A percentile compares a stretch with the other conserved stretches of the same genome.
phyloP scores from a whole-genome alignment of 2,797 vertebrate genomes.

The Alfaro cultratus region DNA sequence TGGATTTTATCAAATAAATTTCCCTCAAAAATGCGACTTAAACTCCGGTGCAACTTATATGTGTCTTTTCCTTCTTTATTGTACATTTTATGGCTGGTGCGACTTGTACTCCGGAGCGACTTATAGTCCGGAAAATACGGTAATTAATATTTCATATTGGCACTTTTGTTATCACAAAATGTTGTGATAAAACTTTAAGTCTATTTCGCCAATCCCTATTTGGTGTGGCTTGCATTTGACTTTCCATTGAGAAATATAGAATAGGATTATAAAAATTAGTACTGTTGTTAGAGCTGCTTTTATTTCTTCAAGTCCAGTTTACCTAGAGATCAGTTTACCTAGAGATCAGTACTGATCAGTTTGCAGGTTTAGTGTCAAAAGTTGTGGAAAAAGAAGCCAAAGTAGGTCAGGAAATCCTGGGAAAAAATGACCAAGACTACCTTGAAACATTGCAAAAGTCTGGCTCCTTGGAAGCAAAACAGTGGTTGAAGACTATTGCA shows the following conservation, averaged over 20 bases:
- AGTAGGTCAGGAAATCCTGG: background rate
- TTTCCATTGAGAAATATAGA: constrained; percentile 58
- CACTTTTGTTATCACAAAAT: no score
- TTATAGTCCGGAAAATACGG: no score
- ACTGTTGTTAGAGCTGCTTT: background rate
- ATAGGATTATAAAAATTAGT: background rate
- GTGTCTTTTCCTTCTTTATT: no score
- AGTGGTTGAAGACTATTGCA: constrained; percentile 1
- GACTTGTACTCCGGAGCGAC: no score
- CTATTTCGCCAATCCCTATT: no score
- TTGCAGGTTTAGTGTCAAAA: background rate
- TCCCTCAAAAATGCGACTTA: no score
- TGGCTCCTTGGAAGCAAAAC: background rate
- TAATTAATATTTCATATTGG: no score
- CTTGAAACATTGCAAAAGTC: background rate
- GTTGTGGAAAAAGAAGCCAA: background rate
- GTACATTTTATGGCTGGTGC: no score
- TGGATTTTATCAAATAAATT: no score
- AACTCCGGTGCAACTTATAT: no score
- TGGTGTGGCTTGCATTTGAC: constrained; percentile 77
- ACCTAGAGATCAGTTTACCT: background rate
- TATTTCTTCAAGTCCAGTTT: background rate
- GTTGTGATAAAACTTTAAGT: no score
- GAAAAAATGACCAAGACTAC: background rate
- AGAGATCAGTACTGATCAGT: background rate